These are phyloP conservation scores for Phrynocephalus guinanensis DNA, from an alignment of 2,797 vertebrate species.

Conservation along the genomic window DNA sequence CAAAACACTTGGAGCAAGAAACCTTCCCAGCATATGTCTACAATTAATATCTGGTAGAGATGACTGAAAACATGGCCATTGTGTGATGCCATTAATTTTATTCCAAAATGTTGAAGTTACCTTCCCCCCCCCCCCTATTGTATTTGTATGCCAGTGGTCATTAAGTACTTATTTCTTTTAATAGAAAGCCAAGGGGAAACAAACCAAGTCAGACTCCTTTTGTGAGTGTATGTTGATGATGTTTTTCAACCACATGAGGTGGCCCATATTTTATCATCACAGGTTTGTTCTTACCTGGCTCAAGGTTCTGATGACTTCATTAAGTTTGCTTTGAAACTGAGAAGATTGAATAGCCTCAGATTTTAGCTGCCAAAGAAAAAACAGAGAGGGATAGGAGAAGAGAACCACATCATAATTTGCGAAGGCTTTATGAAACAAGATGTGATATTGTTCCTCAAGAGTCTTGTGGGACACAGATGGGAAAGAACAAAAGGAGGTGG, in stretches of 20 bases:
- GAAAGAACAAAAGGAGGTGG: not conserved
- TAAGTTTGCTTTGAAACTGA: conserved; percentile 88
- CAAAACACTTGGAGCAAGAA: not conserved
- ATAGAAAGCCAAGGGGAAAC: not conserved
- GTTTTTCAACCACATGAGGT: not conserved
- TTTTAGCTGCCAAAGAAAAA: conserved; percentile 81
- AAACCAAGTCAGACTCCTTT: not conserved
- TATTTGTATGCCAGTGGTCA: not conserved
- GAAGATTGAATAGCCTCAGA: conserved; percentile 86
- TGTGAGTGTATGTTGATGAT: not conserved
- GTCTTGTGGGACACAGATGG: no score
- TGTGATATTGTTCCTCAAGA: not conserved
- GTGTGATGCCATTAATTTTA: not conserved
- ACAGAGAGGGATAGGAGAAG: not conserved
- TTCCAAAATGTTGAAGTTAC: not conserved
- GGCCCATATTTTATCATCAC: not conserved
- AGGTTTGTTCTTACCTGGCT: conserved; percentile 84
- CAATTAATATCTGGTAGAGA: not conserved
- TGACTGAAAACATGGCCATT: not conserved
- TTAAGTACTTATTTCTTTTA: not conserved
- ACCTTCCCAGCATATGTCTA: not conserved
- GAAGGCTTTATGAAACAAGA: not conserved
- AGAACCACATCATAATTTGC: not conserved
- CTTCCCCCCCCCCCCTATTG: not conserved
- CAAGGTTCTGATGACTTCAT: conserved; percentile 90